Evolutionary conservation across 2,888 invertebrate species (phyloP).

Genomic region (Aspidapion aeneum): DNA sequence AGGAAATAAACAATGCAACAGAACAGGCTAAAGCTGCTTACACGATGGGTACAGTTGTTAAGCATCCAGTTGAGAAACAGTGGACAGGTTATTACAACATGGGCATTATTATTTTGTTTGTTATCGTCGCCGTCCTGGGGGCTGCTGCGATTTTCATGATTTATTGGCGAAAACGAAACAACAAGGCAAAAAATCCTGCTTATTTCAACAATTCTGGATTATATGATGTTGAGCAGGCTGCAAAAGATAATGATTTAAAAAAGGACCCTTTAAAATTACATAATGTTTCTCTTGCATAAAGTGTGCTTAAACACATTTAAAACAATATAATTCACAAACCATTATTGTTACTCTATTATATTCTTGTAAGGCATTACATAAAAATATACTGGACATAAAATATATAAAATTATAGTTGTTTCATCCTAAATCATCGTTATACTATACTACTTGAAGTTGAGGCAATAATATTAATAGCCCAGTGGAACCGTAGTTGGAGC

Average conservation of each 20-base stretch:
- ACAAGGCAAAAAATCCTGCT: not conserved
- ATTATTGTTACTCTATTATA: no score
- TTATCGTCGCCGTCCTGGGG: not conserved
- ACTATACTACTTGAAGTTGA: no score
- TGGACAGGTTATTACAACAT: not conserved
- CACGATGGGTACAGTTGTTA: not conserved
- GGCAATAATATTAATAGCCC: no score
- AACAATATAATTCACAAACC: no score
- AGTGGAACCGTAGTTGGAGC: no score
- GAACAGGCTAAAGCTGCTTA: not conserved
- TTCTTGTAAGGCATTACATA: no score
- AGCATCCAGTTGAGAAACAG: not conserved
- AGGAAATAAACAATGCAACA: conserved; percentile 8
- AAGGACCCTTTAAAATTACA: not conserved
- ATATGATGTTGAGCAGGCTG: not conserved
- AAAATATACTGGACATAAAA: no score
- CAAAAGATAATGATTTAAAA: not conserved
- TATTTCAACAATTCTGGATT: not conserved
- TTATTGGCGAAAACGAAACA: not conserved
- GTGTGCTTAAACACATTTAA: not conserved
- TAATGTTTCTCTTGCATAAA: not conserved
- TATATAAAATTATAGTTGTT: no score
- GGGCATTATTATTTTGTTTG: not conserved
- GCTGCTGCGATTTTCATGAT: not conserved
- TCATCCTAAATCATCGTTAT: no score